Conservation (phyloP, 2,888 invertebrate genomes). For the Epicampocera succincta region DNA sequence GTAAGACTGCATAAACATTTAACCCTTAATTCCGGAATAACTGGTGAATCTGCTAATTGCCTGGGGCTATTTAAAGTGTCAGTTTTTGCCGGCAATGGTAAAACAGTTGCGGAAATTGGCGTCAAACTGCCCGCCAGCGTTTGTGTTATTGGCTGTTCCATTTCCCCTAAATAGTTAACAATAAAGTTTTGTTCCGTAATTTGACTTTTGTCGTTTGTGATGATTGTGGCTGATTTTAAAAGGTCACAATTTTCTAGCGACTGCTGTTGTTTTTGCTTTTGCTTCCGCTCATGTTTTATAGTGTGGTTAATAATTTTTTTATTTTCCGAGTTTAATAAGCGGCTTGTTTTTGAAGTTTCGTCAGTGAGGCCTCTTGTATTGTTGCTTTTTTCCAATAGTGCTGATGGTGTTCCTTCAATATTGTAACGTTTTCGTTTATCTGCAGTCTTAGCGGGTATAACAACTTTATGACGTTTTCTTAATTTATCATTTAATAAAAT, state of each 20-base stretch:
- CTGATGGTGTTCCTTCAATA: conserved; percentile 15
- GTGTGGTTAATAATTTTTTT: conserved; percentile 60
- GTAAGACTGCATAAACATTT: conserved; percentile 68
- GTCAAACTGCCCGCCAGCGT: neutral
- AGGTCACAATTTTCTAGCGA: neutral
- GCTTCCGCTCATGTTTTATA: conserved; percentile 29
- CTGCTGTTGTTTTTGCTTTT: conserved; percentile 5
- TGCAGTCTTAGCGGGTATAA: conserved; percentile 1
- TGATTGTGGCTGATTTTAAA: neutral
- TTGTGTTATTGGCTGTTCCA: neutral
- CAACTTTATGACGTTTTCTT: conserved; percentile 50
- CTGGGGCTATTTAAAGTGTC: neutral
- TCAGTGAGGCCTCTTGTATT: neutral
- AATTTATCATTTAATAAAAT: conserved; percentile 62
- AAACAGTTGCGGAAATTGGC: neutral
- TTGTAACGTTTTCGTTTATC: conserved; percentile 57
- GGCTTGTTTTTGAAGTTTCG: neutral
- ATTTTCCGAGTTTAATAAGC: conserved; percentile 4
- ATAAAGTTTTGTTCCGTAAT: neutral
- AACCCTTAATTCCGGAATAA: conserved; percentile 49
- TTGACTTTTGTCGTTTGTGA: neutral
- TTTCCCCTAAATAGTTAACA: neutral
- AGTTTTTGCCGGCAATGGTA: neutral
- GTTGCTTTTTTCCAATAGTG: neutral
- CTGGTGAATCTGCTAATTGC: neutral